These are phyloP conservation scores for Zaprionus gabonicus DNA, from an alignment of 1,140 invertebrate species.

Conservation along the genomic window DNA sequence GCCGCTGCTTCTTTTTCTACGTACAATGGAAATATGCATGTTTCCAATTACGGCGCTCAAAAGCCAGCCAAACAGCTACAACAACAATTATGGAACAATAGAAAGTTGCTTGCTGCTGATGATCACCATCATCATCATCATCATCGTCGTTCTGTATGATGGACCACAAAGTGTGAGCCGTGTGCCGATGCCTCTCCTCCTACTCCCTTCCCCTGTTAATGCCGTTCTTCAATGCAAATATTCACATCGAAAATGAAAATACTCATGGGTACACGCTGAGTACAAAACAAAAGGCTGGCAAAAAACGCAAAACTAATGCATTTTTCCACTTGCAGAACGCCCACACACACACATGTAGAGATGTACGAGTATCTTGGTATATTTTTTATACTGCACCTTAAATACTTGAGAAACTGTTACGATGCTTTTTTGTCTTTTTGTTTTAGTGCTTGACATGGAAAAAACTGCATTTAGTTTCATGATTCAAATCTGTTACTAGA, in stretches of 20 bases:
- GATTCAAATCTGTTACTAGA: not conserved
- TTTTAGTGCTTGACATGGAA: conserved; percentile 12
- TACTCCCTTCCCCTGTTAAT: not conserved
- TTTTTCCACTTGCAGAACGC: conserved; percentile 48
- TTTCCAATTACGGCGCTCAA: conserved; percentile 59
- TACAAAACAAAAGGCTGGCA: conserved; percentile 38
- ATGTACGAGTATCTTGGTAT: not conserved
- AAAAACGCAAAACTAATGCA: conserved; percentile 39
- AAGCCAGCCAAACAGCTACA: conserved; percentile 50
- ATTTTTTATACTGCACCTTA: conserved; percentile 7
- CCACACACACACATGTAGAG: not conserved
- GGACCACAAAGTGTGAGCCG: conserved; percentile 31
- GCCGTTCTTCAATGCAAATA: conserved; percentile 28
- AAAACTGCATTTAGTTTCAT: not conserved
- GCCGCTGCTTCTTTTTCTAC: conserved; percentile 22
- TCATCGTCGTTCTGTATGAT: conserved; percentile 27
- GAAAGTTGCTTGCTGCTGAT: conserved; percentile 4
- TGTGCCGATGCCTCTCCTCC: conserved; percentile 4
- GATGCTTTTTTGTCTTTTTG: not conserved
- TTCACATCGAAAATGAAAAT: conserved; percentile 47
- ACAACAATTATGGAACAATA: conserved; percentile 48
- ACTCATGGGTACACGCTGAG: conserved; percentile 12
- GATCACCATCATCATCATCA: not conserved
- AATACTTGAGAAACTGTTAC: not conserved
- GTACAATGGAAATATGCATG: conserved; percentile 53